Percentiles rank a stretch among this genome's conserved stretches.
Conservation (phyloP, 2,888 invertebrate genomes). For the Ypsolopha sequella region DNA sequence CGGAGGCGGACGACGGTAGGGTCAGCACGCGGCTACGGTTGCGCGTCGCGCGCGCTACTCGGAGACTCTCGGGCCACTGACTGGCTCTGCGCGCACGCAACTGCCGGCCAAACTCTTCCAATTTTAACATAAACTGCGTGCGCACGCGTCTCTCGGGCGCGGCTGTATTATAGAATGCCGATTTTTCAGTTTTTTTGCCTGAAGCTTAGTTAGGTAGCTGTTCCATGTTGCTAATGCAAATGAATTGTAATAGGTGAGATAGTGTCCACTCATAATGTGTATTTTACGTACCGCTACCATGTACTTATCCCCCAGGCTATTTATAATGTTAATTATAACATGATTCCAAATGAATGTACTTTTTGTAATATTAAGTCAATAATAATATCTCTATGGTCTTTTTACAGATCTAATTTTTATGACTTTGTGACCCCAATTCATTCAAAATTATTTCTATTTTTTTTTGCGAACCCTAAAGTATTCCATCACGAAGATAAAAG, state of each 20-base stretch:
- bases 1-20: constrained; percentile 23
- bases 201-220: background rate
- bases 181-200: background rate
- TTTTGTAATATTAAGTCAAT: no score
- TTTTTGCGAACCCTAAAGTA: background rate
- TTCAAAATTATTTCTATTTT: background rate
- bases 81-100: constrained; percentile 33
- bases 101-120: constrained; percentile 35
- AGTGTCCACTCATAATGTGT: no score
- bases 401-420: background rate
- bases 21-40: constrained; percentile 20
- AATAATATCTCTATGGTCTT: no score
- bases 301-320: no score
- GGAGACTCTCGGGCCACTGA: constrained; percentile 61
- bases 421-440: background rate
- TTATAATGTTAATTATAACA: no score
- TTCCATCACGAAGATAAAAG: no score
- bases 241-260: no score
- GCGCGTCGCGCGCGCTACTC: constrained; percentile 52
- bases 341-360: no score
- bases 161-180: background rate
- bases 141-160: constrained; percentile 27
- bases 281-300: no score
- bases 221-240: no score
- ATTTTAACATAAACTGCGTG: constrained; percentile 46